These are phyloP conservation scores for Erannis defoliaria DNA, from an alignment of 2,888 invertebrate genomes.

Conservation along the genomic window DNA sequence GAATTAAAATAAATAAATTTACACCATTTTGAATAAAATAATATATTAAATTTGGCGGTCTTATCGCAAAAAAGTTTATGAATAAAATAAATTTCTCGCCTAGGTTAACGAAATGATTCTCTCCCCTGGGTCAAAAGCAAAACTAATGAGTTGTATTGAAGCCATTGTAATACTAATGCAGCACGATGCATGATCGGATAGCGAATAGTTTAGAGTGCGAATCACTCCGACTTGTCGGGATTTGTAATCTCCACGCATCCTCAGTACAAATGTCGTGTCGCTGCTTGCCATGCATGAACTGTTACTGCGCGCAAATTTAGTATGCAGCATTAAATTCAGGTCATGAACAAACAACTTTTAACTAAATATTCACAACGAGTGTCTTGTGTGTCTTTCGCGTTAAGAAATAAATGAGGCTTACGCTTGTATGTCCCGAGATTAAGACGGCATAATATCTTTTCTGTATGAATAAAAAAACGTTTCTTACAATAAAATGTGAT, in stretches of 20 bases:
- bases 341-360: slow-evolving; percentile 73
- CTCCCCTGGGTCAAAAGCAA: slow-evolving; percentile 4
- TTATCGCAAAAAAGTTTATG: neutral
- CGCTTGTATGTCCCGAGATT: slow-evolving; percentile 34
- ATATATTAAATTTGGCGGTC: neutral
- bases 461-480: slow-evolving; percentile 14
- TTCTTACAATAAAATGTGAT: slow-evolving; percentile 21
- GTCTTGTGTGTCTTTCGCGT: slow-evolving; percentile 42
- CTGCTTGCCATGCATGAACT: slow-evolving; percentile 63
- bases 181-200: slow-evolving; percentile 21
- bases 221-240: slow-evolving; percentile 28
- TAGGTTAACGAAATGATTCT: neutral
- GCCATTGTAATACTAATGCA: slow-evolving; percentile 16
- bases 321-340: slow-evolving; percentile 72
- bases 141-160: slow-evolving; percentile 25
- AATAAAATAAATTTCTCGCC: slow-evolving; percentile 6
- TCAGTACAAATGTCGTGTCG: slow-evolving; percentile 44
- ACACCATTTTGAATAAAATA: too few relatives aligned
- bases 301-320: slow-evolving; percentile 62
- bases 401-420: slow-evolving; percentile 35
- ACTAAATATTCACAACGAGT: slow-evolving; percentile 67
- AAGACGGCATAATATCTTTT: slow-evolving; percentile 30
- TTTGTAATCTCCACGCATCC: slow-evolving; percentile 46
- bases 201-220: slow-evolving; percentile 8
- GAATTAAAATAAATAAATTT: neutral